Evolutionary conservation across 2,797 vertebrate species (phyloP).

Genomic region (Carduelis carduelis): DNA sequence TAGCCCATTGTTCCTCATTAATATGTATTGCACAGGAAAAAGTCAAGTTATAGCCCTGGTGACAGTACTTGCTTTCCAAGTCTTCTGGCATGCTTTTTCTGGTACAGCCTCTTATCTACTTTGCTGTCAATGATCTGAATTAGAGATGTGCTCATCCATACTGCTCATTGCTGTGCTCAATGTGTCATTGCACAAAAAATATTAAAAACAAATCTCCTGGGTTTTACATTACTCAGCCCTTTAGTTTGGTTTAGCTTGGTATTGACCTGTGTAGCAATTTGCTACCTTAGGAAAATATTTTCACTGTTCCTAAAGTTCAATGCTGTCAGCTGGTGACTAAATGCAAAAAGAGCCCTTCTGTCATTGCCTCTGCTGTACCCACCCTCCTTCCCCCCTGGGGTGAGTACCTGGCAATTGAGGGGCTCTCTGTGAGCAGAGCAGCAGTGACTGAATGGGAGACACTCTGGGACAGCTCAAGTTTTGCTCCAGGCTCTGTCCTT

Average conservation of each 20-base stretch:
- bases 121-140: not conserved
- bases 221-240: not conserved
- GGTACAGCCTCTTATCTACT: not conserved
- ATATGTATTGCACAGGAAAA: not conserved
- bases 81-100: not conserved
- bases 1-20: not conserved
- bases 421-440: accelerated
- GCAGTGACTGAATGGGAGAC: not conserved
- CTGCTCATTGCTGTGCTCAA: not conserved
- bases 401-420: not conserved
- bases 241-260: not conserved
- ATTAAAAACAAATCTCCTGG: not conserved
- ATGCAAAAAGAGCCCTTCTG: not conserved
- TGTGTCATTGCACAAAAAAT: not conserved
- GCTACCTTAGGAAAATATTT: not conserved
- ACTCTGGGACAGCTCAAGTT: not conserved
- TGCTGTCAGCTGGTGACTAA: not conserved
- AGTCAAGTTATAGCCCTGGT: not conserved
- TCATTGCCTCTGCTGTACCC: not conserved
- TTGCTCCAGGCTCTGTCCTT: not conserved
- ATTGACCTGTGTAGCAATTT: not conserved
- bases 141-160: not conserved
- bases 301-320: not conserved
- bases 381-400: not conserved
- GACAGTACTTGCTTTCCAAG: not conserved